Base-by-base conservation (phyloP, 2,888 invertebrate genomes). In the Cantharis nigra region DNA sequence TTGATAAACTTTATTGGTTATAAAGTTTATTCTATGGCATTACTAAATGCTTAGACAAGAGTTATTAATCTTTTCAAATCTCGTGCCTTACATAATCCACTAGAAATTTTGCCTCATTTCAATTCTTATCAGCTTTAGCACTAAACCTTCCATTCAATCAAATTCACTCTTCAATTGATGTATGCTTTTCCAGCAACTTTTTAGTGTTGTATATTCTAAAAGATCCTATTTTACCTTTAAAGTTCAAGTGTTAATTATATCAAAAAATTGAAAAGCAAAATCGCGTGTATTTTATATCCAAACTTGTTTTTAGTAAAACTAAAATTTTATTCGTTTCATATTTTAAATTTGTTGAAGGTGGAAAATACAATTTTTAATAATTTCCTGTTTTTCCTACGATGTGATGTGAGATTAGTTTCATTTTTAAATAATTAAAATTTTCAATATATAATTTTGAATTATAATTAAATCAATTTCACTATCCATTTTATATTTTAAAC, bases 91-190 rank as follows among this genome's bases (percentile, higher is more conserved):
- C 63, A 74, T 69, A 70, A 63, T 49, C 72, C 67, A 74, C 74
- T 69, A 69, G 63, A 74, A 49, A 74, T 74, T 70, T 75, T 16
- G 71, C 75, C 71, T 75, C 49, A 71, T 75, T 75, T 72, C 71
- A 75, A 75, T 75, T 75, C 71, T 71, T 75, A 75, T 75, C 75
- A 75, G 75, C 75, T 75, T 33, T 63, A 28, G 18, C 65, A 62
- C 69, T 71, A 65, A 75, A 75, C 65, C 75, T 71, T 69, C 71
- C 75, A 71, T 71, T 75, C 75, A 75, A 75, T 75, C 75, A 75
- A 70, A 70, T 70, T 71, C 75, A 75, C 63, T 71, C 71, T 65
- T 63, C 49, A 69, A 49, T 69, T 49, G 30, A 70, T 75, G 70
- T 75, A 70, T 63, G 70, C 70, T 63, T 71, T 70, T 26, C 70